phyloP scores from a whole-genome alignment of 1,140 invertebrate species.

The Eurosta solidaginis region DNA sequence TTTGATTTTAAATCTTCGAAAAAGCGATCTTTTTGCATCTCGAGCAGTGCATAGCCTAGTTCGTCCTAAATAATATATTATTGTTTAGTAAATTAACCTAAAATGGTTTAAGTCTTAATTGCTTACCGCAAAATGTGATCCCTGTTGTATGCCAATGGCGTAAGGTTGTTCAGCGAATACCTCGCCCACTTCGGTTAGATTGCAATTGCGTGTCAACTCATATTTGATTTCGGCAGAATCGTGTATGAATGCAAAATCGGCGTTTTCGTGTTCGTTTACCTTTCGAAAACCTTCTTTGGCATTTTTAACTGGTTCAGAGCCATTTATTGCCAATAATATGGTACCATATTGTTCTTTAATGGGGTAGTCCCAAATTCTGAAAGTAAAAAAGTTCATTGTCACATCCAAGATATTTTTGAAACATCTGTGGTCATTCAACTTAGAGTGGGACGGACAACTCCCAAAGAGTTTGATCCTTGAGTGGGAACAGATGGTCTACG shows the following conservation, averaged over 20 bases:
- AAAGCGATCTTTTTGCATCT: constrained; percentile 83
- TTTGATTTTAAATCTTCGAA: constrained; percentile 77
- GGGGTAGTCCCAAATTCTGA: constrained; percentile 89
- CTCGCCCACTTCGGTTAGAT: constrained; percentile 84
- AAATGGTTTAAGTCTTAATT: neutral
- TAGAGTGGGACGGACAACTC: too few relatives aligned
- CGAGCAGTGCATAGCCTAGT: constrained; percentile 77
- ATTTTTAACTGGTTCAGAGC: constrained; percentile 71
- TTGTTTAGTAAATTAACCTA: neutral
- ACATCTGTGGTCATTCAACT: too few relatives aligned
- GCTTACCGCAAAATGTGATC: constrained; percentile 66
- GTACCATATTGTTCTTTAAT: constrained; percentile 89
- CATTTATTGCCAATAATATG: constrained; percentile 81
- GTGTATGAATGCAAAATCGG: constrained; percentile 88
- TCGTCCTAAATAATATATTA: constrained; percentile 70
- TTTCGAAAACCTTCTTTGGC: constrained; percentile 76
- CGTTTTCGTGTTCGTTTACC: constrained; percentile 75
- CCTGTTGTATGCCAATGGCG: constrained; percentile 85
- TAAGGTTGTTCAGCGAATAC: constrained; percentile 88
- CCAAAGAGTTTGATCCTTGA: too few relatives aligned
- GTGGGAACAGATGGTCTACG: too few relatives aligned
- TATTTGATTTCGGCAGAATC: constrained; percentile 85
- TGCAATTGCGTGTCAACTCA: constrained; percentile 80
- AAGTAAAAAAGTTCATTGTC: neutral
- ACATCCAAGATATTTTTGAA: too few relatives aligned